Percentiles rank a stretch among this genome's conserved stretches.
phyloP scores from a whole-genome alignment of 2,888 invertebrate genomes.

The Acanthosepion pharaonis region DNA sequence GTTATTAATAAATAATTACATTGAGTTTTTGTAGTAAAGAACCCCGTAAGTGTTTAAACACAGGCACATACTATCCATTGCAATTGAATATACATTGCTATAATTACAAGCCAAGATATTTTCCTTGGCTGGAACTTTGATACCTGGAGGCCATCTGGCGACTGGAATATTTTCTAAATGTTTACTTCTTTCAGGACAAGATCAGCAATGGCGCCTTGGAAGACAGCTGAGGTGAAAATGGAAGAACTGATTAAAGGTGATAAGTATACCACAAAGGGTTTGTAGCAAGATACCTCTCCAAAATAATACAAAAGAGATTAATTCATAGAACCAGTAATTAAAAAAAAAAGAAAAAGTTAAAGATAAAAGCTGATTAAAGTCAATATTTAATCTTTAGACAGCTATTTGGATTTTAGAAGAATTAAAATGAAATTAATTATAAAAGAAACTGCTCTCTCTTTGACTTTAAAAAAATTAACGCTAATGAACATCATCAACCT shows the following conservation, averaged over 20 bases:
- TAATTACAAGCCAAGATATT: neutral
- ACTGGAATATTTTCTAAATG: neutral
- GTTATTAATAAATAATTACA: neutral
- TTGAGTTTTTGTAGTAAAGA: neutral
- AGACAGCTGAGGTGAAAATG: neutral
- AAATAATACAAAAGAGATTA: neutral
- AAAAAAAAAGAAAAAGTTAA: neutral
- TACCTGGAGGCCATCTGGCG: conserved; percentile 8
- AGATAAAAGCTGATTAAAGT: neutral
- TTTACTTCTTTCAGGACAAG: neutral
- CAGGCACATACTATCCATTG: neutral
- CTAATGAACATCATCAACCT: too few relatives aligned
- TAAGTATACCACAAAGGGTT: neutral
- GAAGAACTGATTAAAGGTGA: neutral
- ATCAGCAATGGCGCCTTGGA: neutral
- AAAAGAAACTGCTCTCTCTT: neutral
- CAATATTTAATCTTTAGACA: neutral
- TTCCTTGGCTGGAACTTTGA: neutral
- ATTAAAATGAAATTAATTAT: neutral
- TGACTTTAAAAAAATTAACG: neutral
- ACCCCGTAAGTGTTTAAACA: neutral
- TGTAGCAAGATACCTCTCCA: neutral
- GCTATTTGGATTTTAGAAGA: neutral
- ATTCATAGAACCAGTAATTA: neutral
- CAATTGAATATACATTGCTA: neutral